Evolutionary conservation across 2,113 vertebrate genomes (phyloP).

Genomic region (Salvelinus namaycush): DNA sequence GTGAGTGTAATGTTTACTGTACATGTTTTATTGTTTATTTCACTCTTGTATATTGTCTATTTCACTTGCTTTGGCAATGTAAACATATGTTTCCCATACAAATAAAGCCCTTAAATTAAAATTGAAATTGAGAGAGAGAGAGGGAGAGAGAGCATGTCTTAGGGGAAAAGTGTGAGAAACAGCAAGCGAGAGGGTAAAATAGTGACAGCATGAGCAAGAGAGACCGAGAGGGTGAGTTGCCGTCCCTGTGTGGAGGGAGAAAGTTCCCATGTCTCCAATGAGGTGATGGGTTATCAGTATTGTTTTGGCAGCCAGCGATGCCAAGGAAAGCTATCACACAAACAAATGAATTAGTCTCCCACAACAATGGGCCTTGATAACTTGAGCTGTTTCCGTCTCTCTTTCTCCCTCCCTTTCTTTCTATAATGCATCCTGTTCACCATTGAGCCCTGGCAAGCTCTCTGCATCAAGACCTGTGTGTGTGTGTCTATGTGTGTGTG

Average conservation of each 20-base stretch:
- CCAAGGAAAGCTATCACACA: constrained; percentile 75
- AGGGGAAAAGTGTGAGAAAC: no score
- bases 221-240: no score
- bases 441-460: constrained; percentile 6
- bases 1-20: no score
- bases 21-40: no score
- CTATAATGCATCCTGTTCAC: constrained; percentile 46
- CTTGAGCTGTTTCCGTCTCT: constrained; percentile 64
- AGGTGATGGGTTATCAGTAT: no score
- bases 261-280: no score
- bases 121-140: no score
- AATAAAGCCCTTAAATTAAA: no score
- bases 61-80: no score
- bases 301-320: background rate
- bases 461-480: constrained; percentile 21
- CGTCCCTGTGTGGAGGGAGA: no score
- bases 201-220: background rate
- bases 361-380: constrained; percentile 71
- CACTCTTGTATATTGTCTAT: no score
- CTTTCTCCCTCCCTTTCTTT: constrained; percentile 9
- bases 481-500: constrained; percentile 45
- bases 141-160: background rate
- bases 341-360: constrained; percentile 81
- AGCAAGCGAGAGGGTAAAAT: background rate
- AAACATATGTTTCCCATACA: no score